Conservation (phyloP, 2,797 vertebrate genomes). For the Sciurus vulgaris region DNA sequence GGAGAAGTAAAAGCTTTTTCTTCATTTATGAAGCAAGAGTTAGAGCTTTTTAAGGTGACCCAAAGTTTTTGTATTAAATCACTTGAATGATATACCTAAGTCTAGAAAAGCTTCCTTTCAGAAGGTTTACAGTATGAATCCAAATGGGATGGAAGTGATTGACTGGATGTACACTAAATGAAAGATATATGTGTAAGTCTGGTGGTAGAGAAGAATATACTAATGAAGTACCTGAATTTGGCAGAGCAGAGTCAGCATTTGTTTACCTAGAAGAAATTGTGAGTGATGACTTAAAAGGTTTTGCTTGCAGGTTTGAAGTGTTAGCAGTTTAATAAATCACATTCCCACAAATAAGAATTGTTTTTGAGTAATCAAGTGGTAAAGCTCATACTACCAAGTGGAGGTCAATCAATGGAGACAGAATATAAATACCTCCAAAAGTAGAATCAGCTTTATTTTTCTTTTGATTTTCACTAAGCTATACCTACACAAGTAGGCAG, state of each 20-base stretch:
- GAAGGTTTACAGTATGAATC: not conserved
- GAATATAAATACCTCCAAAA: not conserved
- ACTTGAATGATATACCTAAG: not conserved
- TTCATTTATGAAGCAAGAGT: not conserved
- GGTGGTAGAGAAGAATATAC: not conserved
- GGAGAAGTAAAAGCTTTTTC: not conserved
- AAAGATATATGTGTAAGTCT: not conserved
- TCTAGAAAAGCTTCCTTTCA: not conserved
- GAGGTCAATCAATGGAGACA: not conserved
- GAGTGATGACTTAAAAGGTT: conserved; percentile 22
- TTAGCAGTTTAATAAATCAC: not conserved
- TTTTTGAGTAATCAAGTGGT: not conserved
- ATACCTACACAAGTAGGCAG: not conserved
- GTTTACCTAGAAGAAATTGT: not conserved
- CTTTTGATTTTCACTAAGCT: not conserved
- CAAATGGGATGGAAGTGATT: not conserved
- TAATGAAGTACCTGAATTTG: conserved; percentile 10
- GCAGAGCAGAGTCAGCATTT: not conserved
- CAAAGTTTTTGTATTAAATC: not conserved
- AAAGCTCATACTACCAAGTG: not conserved
- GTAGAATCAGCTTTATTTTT: not conserved
- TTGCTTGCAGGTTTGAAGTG: not conserved
- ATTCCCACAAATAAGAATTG: not conserved
- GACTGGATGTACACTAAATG: not conserved
- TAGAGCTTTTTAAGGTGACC: not conserved